Base-by-base conservation (phyloP, 1,140 invertebrate species). In the Lordiphosa clarofinis region DNA sequence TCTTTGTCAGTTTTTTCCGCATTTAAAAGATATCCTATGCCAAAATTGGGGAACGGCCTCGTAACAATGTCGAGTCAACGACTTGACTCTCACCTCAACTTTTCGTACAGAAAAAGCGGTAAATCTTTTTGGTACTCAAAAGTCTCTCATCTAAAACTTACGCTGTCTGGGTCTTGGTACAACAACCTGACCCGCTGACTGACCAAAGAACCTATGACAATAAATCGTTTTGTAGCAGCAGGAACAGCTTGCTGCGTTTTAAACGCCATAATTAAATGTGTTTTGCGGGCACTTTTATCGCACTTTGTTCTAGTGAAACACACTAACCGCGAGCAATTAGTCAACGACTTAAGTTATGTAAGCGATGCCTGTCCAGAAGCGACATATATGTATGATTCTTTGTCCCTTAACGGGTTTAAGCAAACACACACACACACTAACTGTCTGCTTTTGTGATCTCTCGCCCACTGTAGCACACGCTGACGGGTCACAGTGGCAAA, bases 401-500 rank as follows among this genome's bases (percentile, higher is more conserved):
- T 66, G 66, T 40, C 39, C 47, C 55, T 53, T 66, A 76, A 78
- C 69, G 47, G 63, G 42, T 31, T 59, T 42, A n/a, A 5, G 7
- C 24, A 28, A 5, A 21, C 28, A 21, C 52, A n/a, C 28, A 31
- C 28, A 31, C 5, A 28, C 28, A 28, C 52, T 56, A 72, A 64
- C 53, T 54, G 55, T 71, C 48, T 48, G 37, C 43, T 10, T 60
- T 56, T 35, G 9, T 48, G 33, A 47, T 33, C 43, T 58, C 37
- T 39, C 61, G 7, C 44, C 49, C 54, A 74, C 90, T 90, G 90
- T 93, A 99, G 96, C 96, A 98, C 89, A 98, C 97, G 28, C 90
- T 99, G 69, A 99, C 98, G 50, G 98, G 98, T 43, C 98, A 99
- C 91, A 96, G 95, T 86, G 96, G 94, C 31, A 99, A 99, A 92